Evolutionary conservation across 2,113 vertebrate species (phyloP).

Genomic region (Sapajus apella): DNA sequence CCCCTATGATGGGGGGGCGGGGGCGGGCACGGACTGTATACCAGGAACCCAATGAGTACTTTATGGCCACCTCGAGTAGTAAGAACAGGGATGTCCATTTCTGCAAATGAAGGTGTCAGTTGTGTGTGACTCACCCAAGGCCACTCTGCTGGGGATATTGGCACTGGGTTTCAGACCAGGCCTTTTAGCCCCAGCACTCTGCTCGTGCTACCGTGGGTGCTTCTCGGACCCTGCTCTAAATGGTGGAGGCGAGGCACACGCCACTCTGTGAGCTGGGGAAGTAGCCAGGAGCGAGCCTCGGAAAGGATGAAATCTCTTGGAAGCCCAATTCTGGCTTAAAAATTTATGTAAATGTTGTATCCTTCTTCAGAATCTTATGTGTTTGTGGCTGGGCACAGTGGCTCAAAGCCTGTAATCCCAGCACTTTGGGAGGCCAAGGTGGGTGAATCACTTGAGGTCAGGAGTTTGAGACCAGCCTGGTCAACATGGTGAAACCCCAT

Average conservation of each 20-base stretch:
- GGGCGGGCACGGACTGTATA: background rate
- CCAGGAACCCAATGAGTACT: background rate
- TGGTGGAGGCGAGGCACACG: background rate
- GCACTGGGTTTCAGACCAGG: background rate
- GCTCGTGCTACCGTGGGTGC: background rate
- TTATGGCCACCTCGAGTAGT: background rate
- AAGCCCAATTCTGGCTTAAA: constrained; percentile 1
- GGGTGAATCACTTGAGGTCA: too few relatives aligned
- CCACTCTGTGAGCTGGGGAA: background rate
- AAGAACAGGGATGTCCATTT: background rate
- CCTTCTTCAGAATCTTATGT: background rate
- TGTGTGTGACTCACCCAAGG: background rate
- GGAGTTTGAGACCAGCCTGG: too few relatives aligned
- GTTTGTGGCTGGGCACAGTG: too few relatives aligned
- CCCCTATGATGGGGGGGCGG: too few relatives aligned
- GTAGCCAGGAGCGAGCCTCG: background rate
- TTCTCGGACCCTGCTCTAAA: background rate
- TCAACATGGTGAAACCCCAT: too few relatives aligned
- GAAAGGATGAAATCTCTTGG: background rate
- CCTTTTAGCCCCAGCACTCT: background rate
- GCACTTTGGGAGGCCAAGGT: too few relatives aligned
- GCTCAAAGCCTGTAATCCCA: too few relatives aligned
- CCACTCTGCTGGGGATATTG: background rate
- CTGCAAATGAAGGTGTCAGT: background rate
- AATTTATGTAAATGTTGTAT: background rate